Evolutionary conservation across 2,113 vertebrate species (phyloP).

Genomic region (Nothocercus nigrocapillus): DNA sequence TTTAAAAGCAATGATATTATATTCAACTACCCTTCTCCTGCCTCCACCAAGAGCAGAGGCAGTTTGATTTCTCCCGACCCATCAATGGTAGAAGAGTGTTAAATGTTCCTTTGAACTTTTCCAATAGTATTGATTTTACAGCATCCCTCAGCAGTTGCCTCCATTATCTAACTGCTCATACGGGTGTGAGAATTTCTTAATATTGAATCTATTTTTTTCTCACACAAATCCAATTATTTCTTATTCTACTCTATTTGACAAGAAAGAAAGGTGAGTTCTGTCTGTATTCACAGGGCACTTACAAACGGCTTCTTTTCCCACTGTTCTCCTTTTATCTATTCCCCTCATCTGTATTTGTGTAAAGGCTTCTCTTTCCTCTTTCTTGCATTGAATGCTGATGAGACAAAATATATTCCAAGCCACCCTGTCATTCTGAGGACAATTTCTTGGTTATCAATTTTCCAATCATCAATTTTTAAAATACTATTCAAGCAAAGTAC

Average conservation of each 20-base stretch:
- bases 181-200: slow-evolving; percentile 1
- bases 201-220: not conserved
- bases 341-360: not conserved
- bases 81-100: not conserved
- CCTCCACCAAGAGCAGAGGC: not conserved
- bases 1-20: slow-evolving; percentile 4
- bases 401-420: slow-evolving; percentile 4
- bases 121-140: slow-evolving; percentile 6
- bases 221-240: slow-evolving; percentile 34
- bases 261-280: not conserved
- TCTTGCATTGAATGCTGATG: not conserved
- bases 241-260: slow-evolving; percentile 10
- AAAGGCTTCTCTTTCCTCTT: not conserved
- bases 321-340: slow-evolving; percentile 13
- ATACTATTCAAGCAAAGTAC: not conserved
- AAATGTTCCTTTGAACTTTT: slow-evolving; percentile 5
- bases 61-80: not conserved
- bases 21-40: not conserved
- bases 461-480: not conserved
- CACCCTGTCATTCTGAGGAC: not conserved
- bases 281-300: not conserved
- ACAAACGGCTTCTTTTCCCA: not conserved
- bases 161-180: not conserved
- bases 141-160: not conserved
- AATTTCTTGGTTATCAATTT: not conserved